Evolutionary conservation across 1,140 invertebrate genomes (phyloP).

Genomic region (Polyergus mexicanus): DNA sequence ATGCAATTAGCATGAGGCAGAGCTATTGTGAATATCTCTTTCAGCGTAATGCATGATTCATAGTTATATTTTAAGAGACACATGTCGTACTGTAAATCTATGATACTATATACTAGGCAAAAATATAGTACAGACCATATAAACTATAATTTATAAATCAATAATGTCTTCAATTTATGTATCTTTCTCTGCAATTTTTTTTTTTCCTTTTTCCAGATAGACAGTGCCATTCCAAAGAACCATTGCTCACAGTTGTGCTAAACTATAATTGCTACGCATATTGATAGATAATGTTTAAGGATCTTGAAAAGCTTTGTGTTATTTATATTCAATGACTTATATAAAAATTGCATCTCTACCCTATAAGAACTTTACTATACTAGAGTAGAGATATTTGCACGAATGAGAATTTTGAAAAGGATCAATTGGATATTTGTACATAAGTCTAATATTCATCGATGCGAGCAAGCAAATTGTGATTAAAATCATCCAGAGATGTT

Average conservation of each 20-base stretch:
- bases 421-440: slow-evolving; percentile 45
- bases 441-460: slow-evolving; percentile 1
- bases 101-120: background rate
- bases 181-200: background rate
- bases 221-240: slow-evolving; percentile 83
- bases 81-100: background rate
- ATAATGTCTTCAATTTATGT: too few species aligned
- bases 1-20: slow-evolving; percentile 28
- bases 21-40: slow-evolving; percentile 42
- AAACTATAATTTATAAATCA: background rate
- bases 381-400: slow-evolving; percentile 23
- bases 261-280: slow-evolving; percentile 72
- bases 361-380: slow-evolving; percentile 17
- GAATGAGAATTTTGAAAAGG: slow-evolving; percentile 51
- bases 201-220: slow-evolving; percentile 77
- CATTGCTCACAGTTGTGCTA: slow-evolving; percentile 83
- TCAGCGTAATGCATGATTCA: slow-evolving; percentile 37
- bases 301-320: slow-evolving; percentile 46
- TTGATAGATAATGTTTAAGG: slow-evolving; percentile 48
- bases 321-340: slow-evolving; percentile 58
- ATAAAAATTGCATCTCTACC: slow-evolving; percentile 15
- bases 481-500: slow-evolving; percentile 78
- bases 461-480: slow-evolving; percentile 68
- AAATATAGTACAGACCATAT: too few species aligned
- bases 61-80: slow-evolving; percentile 37